These are phyloP conservation scores for Mycalesis mineus DNA, from an alignment of 2,888 invertebrate species.

Conservation along the genomic window DNA sequence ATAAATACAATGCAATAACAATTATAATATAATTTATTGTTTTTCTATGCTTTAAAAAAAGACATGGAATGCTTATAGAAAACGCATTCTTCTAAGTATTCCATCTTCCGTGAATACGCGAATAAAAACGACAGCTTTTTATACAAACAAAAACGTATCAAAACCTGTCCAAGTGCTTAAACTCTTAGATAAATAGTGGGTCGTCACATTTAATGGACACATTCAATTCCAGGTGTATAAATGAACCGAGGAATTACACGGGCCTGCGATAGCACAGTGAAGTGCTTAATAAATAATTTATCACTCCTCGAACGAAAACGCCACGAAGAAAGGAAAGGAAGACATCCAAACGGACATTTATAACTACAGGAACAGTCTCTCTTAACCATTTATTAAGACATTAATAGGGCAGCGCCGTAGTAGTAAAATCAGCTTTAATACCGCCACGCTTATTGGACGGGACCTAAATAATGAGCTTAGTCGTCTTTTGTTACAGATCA, in stretches of 20 bases:
- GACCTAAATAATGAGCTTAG: neutral
- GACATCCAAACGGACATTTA: constrained; percentile 11
- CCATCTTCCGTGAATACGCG: too few species aligned
- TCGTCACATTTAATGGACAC: constrained; percentile 20
- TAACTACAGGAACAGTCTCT: constrained; percentile 3
- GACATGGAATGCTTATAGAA: too few species aligned
- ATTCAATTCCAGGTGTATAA: constrained; percentile 21
- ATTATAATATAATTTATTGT: too few species aligned
- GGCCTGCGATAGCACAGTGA: constrained; percentile 5
- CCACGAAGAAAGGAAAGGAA: constrained; percentile 8
- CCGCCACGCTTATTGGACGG: neutral
- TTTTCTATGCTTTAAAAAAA: too few species aligned
- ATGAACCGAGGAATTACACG: constrained; percentile 15
- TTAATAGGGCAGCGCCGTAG: neutral
- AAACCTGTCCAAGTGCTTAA: constrained; percentile 1
- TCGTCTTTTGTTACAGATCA: neutral
- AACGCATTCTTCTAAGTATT: too few species aligned
- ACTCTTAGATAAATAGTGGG: constrained; percentile 17
- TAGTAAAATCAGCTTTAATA: neutral
- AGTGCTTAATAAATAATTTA: constrained; percentile 26
- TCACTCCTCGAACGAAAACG: constrained; percentile 13
- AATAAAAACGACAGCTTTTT: neutral
- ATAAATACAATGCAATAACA: too few species aligned
- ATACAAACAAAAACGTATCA: neutral
- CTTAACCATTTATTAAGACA: constrained; percentile 13